Conservation (phyloP, 2,888 invertebrate species). For the Notocelia uddmanniana region DNA sequence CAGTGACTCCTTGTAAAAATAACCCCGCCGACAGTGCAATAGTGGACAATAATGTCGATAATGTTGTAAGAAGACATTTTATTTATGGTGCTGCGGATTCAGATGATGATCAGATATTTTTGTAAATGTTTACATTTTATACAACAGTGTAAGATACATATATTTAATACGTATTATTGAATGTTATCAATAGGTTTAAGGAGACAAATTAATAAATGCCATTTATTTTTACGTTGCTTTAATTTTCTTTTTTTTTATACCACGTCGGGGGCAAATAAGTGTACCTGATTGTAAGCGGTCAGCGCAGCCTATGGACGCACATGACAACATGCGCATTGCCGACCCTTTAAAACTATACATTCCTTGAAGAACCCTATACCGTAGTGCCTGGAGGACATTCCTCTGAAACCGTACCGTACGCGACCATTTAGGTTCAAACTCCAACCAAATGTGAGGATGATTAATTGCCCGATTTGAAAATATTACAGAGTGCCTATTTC, state of each 20-base stretch:
- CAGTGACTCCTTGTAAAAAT: slow-evolving; percentile 88
- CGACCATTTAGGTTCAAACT: too few relatives aligned
- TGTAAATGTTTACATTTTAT: slow-evolving; percentile 64
- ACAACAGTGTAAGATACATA: slow-evolving; percentile 37
- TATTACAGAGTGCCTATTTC: too few relatives aligned
- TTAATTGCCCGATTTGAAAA: too few relatives aligned
- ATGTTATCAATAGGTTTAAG: slow-evolving; percentile 41
- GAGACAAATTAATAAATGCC: slow-evolving; percentile 46
- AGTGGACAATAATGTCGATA: slow-evolving; percentile 70
- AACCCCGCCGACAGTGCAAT: slow-evolving; percentile 68
- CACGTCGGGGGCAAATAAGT: too few relatives aligned
- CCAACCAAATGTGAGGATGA: too few relatives aligned
- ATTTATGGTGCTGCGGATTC: slow-evolving; percentile 83
- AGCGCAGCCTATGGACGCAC: too few relatives aligned
- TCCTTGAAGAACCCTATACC: too few relatives aligned
- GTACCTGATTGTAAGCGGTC: background rate
- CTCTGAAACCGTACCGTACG: too few relatives aligned
- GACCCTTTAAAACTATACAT: too few relatives aligned
- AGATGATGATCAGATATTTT: slow-evolving; percentile 89
- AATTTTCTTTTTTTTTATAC: background rate
- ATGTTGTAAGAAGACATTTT: slow-evolving; percentile 77
- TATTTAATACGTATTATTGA: slow-evolving; percentile 41
- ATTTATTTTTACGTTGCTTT: slow-evolving; percentile 27
- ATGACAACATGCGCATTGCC: too few relatives aligned
- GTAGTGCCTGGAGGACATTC: too few relatives aligned